Conservation (phyloP, 2,113 vertebrate species). For the Eurystomus gularis region DNA sequence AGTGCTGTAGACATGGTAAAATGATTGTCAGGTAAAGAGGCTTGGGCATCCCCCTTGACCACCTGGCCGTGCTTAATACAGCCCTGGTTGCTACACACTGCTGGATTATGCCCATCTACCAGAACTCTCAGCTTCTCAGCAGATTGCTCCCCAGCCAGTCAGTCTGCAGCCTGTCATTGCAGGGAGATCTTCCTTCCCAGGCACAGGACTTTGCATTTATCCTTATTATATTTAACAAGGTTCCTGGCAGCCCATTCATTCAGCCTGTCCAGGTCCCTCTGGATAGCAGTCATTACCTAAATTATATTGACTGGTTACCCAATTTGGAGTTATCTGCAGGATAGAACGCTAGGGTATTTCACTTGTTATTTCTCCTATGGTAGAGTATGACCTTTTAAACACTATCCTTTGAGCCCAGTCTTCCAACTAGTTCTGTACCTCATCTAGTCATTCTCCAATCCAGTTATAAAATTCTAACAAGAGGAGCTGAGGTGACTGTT, state of each 20-base stretch:
- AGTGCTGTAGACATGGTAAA: background rate
- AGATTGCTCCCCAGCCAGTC: background rate
- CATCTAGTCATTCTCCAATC: background rate
- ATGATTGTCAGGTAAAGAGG: background rate
- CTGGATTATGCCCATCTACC: background rate
- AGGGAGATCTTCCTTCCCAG: background rate
- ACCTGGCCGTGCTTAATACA: background rate
- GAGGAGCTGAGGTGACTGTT: background rate
- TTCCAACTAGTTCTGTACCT: background rate
- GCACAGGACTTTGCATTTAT: background rate
- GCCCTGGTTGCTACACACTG: background rate
- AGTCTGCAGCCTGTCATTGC: background rate
- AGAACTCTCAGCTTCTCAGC: background rate
- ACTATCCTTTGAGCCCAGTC: background rate
- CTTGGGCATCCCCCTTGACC: background rate
- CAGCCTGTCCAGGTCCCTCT: background rate
- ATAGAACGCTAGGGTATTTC: background rate
- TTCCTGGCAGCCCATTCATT: background rate
- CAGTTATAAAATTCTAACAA: background rate
- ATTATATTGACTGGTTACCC: background rate
- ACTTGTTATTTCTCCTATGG: background rate
- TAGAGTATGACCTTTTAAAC: background rate
- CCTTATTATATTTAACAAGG: background rate
- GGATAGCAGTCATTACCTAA: background rate
- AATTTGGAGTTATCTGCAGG: background rate